These are phyloP conservation scores for Hemicordylus capensis DNA, from an alignment of 2,113 vertebrate species.

Conservation along the genomic window DNA sequence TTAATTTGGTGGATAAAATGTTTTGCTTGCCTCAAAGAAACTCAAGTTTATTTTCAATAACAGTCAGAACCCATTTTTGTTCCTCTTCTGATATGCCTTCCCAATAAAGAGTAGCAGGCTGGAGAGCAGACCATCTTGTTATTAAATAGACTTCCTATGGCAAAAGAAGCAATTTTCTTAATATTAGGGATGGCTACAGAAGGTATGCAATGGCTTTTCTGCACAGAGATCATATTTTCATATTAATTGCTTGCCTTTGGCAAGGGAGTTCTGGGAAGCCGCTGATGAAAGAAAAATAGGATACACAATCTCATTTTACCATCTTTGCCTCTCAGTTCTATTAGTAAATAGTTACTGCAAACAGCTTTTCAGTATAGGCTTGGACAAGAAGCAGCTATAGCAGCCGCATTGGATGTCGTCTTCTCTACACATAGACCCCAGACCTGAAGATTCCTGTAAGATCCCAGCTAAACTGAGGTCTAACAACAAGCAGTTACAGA, in stretches of 20 bases:
- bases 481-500: not conserved
- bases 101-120: slow-evolving; percentile 31
- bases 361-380: slow-evolving; percentile 1
- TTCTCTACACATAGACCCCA: not conserved
- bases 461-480: not conserved
- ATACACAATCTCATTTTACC: slow-evolving; percentile 38
- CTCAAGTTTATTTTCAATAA: slow-evolving; percentile 62
- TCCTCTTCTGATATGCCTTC: slow-evolving; percentile 41
- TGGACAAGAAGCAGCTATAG: slow-evolving; percentile 7
- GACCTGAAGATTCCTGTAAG: not conserved
- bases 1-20: slow-evolving; percentile 68
- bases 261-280: slow-evolving; percentile 40
- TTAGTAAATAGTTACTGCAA: slow-evolving; percentile 40
- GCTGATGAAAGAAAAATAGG: slow-evolving; percentile 42
- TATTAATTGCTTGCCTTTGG: slow-evolving; percentile 48
- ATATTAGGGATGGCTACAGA: slow-evolving; percentile 44
- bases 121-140: slow-evolving; percentile 42
- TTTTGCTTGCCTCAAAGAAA: slow-evolving; percentile 65
- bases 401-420: not conserved
- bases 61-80: slow-evolving; percentile 51
- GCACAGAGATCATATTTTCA: slow-evolving; percentile 27
- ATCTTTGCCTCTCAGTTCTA: slow-evolving; percentile 26
- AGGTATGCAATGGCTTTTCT: slow-evolving; percentile 41
- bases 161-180: slow-evolving; percentile 43
- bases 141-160: slow-evolving; percentile 33